phyloP scores from a whole-genome alignment of 2,888 invertebrate species.

The Ernsta delagoae region DNA sequence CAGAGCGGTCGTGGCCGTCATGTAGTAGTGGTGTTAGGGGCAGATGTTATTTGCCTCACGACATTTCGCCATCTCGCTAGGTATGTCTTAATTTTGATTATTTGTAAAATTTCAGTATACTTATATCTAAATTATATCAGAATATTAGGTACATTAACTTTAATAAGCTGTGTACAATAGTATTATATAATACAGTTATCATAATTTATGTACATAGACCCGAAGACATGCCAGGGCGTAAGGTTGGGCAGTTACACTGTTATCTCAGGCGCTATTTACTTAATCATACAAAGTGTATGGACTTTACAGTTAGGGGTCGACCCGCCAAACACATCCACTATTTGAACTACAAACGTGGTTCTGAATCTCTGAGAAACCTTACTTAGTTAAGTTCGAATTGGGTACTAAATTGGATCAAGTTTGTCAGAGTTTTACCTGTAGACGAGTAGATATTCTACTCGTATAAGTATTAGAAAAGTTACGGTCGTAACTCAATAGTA shows the following conservation, averaged over 20 bases:
- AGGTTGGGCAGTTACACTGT: conserved; percentile 37
- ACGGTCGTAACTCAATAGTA: too few species aligned
- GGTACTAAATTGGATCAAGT: conserved; percentile 10
- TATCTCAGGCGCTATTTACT: conserved; percentile 40
- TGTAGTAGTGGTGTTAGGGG: too few species aligned
- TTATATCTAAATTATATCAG: too few species aligned
- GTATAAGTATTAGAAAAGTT: too few species aligned
- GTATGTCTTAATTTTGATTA: too few species aligned
- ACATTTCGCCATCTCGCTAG: too few species aligned
- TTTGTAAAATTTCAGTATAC: too few species aligned
- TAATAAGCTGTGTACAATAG: conserved; percentile 9
- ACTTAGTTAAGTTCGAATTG: conserved; percentile 19
- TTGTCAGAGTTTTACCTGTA: conserved; percentile 9
- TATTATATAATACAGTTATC: conserved; percentile 19
- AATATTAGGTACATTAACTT: too few species aligned
- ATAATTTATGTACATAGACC: conserved; percentile 11
- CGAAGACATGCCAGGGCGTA: conserved; percentile 8
- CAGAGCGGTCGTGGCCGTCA: too few species aligned
- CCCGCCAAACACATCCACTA: conserved; percentile 26
- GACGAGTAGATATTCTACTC: background rate
- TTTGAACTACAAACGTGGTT: conserved; percentile 32
- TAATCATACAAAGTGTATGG: conserved; percentile 39
- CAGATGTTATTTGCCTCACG: too few species aligned
- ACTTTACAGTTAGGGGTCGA: conserved; percentile 36
- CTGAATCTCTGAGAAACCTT: conserved; percentile 33